A percentile compares a stretch with the other conserved stretches of the same genome.
phyloP scores from a whole-genome alignment of 2,113 vertebrate species.

The Coturnix japonica region DNA sequence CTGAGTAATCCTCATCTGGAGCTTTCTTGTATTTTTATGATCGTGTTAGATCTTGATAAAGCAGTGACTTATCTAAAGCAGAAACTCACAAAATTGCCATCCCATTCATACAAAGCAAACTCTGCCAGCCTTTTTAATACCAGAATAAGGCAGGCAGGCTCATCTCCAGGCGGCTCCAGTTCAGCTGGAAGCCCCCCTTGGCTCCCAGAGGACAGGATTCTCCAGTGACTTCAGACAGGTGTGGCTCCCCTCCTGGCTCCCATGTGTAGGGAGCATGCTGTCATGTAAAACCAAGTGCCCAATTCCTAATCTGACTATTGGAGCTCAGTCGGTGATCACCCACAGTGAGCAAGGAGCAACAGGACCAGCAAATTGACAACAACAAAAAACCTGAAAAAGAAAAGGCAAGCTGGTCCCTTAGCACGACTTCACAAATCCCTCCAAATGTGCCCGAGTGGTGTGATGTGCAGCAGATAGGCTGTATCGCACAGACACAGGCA shows the following conservation, averaged over 20 bases:
- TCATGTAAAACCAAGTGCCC: background rate
- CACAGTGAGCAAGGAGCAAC: background rate
- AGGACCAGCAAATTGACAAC: background rate
- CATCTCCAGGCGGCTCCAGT: background rate
- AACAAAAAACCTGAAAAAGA: background rate
- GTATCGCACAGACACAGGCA: conserved; percentile 32
- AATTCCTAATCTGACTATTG: conserved; percentile 1
- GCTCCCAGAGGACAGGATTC: background rate
- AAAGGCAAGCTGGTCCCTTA: background rate
- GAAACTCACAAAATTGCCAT: conserved; percentile 29
- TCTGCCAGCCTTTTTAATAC: conserved; percentile 4
- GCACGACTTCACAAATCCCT: background rate
- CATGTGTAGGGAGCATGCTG: background rate
- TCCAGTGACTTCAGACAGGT: conserved; percentile 20
- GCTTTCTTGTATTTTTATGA: background rate
- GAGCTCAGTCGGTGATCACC: background rate
- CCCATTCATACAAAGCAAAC: background rate
- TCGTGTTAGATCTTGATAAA: conserved; percentile 20
- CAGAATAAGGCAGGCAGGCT: conserved; percentile 1
- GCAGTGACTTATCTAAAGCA: background rate
- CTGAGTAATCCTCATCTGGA: conserved; percentile 42
- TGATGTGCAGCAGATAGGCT: conserved; percentile 37
- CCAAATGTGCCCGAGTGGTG: background rate
- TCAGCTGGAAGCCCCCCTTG: background rate
- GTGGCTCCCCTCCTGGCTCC: background rate